A percentile compares a stretch with the other conserved stretches of the same genome.
These are phyloP conservation scores for Caerostris darwini DNA, from an alignment of 1,140 invertebrate species.

Conservation along the genomic window DNA sequence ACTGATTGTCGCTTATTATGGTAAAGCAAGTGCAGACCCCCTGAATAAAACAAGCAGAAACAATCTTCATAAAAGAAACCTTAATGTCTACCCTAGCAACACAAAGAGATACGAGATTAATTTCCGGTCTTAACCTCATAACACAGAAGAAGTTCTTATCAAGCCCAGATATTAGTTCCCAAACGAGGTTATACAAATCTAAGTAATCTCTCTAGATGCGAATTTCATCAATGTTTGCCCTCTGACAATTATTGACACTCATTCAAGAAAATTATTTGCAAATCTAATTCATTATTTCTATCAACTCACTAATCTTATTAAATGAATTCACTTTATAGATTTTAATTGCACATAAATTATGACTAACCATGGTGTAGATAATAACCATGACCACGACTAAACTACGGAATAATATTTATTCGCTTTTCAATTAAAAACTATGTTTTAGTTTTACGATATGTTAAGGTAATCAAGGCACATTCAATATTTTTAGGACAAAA, in stretches of 20 bases:
- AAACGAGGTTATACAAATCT: not conserved
- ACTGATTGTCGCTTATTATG: not conserved
- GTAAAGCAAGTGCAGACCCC: not conserved
- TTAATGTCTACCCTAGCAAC: not conserved
- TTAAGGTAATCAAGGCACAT: too few relatives aligned
- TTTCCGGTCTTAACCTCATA: not conserved
- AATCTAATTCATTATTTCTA: not conserved
- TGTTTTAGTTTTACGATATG: too few relatives aligned
- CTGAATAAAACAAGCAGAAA: not conserved
- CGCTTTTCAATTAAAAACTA: too few relatives aligned
- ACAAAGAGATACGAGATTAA: constrained; percentile 6
- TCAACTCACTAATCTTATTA: too few relatives aligned
- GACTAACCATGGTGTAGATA: too few relatives aligned
- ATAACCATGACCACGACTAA: too few relatives aligned
- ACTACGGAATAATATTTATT: too few relatives aligned
- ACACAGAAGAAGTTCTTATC: not conserved
- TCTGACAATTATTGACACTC: not conserved
- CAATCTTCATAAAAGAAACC: not conserved
- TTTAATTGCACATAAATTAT: too few relatives aligned
- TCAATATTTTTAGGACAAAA: too few relatives aligned
- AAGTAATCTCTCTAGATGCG: not conserved
- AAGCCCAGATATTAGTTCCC: not conserved
- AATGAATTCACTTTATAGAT: too few relatives aligned
- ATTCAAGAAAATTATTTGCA: not conserved
- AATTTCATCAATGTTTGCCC: not conserved